These are phyloP conservation scores for Salvelinus fontinalis DNA, from an alignment of 2,113 vertebrate genomes.

Conservation along the genomic window DNA sequence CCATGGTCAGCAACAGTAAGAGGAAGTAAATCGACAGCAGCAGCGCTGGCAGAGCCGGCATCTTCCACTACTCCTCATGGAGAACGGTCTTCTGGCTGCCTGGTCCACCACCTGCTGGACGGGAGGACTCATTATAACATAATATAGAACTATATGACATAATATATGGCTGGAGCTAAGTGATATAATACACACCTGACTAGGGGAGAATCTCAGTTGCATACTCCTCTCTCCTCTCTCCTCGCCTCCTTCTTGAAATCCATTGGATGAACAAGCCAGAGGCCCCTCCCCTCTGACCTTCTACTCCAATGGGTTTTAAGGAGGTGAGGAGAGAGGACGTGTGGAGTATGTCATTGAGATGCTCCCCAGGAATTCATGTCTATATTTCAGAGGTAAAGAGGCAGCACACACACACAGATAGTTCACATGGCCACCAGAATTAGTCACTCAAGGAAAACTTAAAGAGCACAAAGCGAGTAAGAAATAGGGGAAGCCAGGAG, in stretches of 20 bases:
- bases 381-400: not conserved
- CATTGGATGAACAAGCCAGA: too few relatives aligned
- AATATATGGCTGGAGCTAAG: not conserved
- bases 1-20: slow-evolving; percentile 77
- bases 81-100: slow-evolving; percentile 87
- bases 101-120: slow-evolving; percentile 81
- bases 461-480: not conserved
- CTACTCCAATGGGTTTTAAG: too few relatives aligned
- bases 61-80: slow-evolving; percentile 96
- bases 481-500: not conserved
- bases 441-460: not conserved
- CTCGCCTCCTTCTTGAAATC: too few relatives aligned
- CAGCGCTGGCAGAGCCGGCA: slow-evolving; percentile 88
- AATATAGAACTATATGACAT: too few relatives aligned
- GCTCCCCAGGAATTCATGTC: too few relatives aligned
- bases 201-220: not conserved
- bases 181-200: not conserved
- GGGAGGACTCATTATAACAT: slow-evolving; percentile 22
- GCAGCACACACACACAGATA: not conserved
- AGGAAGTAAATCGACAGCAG: slow-evolving; percentile 78
- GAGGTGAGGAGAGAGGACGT: too few relatives aligned
- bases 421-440: not conserved
- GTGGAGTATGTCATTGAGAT: too few relatives aligned
- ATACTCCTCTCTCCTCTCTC: too few relatives aligned
- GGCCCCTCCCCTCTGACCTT: too few relatives aligned